These are phyloP conservation scores for Erithacus rubecula DNA, from an alignment of 2,797 vertebrate species.

Conservation along the genomic window DNA sequence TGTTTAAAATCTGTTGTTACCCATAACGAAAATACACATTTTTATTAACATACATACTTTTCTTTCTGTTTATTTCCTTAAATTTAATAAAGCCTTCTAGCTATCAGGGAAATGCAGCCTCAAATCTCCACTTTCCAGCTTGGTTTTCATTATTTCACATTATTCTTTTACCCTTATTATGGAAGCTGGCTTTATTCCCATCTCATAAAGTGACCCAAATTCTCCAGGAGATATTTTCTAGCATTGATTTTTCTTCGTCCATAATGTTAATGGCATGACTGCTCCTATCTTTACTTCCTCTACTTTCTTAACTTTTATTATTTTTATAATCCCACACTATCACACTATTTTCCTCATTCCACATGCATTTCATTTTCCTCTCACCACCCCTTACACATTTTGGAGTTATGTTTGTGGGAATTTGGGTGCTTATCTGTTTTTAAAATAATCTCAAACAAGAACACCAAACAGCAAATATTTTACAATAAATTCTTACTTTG, in stretches of 20 bases:
- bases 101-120: slow-evolving; percentile 5
- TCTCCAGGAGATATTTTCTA: slow-evolving; percentile 33
- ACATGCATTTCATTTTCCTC: not conserved
- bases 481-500: not conserved
- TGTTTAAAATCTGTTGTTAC: not conserved
- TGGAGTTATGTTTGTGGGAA: not conserved
- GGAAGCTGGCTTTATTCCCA: slow-evolving; percentile 46
- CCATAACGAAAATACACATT: not conserved
- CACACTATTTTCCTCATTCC: not conserved
- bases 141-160: slow-evolving; percentile 31
- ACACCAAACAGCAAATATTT: not conserved
- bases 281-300: not conserved
- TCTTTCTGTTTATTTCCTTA: slow-evolving; percentile 10
- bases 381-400: not conserved
- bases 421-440: not conserved
- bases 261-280: slow-evolving; percentile 10
- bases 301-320: not conserved
- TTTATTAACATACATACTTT: slow-evolving; percentile 11
- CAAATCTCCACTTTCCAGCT: not conserved
- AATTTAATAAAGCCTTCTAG: slow-evolving; percentile 33
- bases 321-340: not conserved
- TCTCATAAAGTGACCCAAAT: not conserved
- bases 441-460: not conserved
- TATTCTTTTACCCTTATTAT: slow-evolving; percentile 14
- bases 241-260: slow-evolving; percentile 33